phyloP scores from a whole-genome alignment of 2,797 vertebrate species.

The Galaxias olidus region DNA sequence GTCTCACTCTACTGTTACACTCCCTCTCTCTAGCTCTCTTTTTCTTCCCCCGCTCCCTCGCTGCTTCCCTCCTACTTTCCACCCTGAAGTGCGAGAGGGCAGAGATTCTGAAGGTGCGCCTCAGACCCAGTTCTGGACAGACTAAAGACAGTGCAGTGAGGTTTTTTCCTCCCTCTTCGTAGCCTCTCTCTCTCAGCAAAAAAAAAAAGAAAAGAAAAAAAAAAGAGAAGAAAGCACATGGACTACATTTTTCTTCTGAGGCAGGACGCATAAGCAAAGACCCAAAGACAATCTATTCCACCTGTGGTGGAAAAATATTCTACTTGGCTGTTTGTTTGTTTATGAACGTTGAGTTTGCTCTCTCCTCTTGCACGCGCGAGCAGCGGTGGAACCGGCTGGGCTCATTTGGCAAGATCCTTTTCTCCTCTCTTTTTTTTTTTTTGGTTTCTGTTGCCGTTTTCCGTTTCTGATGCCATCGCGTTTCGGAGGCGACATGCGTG shows the following conservation, averaged over 20 bases:
- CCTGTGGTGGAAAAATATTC: constrained; percentile 54
- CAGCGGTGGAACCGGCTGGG: constrained; percentile 60
- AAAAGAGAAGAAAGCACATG: constrained; percentile 56
- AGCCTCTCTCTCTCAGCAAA: constrained; percentile 27
- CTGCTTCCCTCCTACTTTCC: constrained; percentile 80
- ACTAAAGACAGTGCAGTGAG: constrained; percentile 67
- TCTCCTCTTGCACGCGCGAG: constrained; percentile 49
- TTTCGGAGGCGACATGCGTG: constrained; percentile 64
- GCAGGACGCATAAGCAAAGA: constrained; percentile 48
- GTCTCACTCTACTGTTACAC: constrained; percentile 58
- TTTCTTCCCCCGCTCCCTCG: constrained; percentile 23
- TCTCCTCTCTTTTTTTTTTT: constrained; percentile 18
- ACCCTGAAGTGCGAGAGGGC: constrained; percentile 72
- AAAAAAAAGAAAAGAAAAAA: neutral
- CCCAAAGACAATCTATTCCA: constrained; percentile 48
- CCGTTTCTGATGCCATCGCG: constrained; percentile 57
- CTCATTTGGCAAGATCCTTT: constrained; percentile 41
- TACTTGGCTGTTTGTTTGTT: constrained; percentile 34
- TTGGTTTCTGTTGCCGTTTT: constrained; percentile 62
- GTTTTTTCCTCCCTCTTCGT: constrained; percentile 42
- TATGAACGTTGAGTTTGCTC: constrained; percentile 23
- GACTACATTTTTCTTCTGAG: constrained; percentile 67
- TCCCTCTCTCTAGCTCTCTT: constrained; percentile 52
- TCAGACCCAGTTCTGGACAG: constrained; percentile 75
- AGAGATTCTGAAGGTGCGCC: constrained; percentile 79